These are phyloP conservation scores for Yponomeuta plumbellus DNA, from an alignment of 2,888 invertebrate species.

Conservation along the genomic window DNA sequence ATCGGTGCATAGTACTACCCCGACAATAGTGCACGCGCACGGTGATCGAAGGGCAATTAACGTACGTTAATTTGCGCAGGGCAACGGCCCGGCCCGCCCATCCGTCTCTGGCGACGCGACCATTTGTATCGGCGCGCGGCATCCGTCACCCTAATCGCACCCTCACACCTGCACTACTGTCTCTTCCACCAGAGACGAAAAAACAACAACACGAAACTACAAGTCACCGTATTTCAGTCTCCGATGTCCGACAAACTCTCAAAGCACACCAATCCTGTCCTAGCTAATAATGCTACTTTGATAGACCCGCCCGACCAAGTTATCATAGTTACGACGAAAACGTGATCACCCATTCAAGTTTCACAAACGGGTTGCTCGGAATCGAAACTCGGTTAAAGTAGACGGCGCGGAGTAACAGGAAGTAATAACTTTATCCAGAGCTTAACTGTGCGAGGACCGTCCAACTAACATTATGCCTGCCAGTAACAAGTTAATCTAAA, in stretches of 20 bases:
- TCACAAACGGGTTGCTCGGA: slow-evolving; percentile 62
- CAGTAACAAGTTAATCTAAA: slow-evolving; percentile 76
- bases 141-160: slow-evolving; percentile 65
- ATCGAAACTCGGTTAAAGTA: slow-evolving; percentile 69
- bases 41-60: slow-evolving; percentile 55
- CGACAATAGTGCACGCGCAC: slow-evolving; percentile 5
- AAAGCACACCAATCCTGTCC: slow-evolving; percentile 31
- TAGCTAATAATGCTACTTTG: slow-evolving; percentile 52
- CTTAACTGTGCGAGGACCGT: slow-evolving; percentile 65
- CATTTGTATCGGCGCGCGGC: slow-evolving; percentile 56
- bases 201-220: not conserved
- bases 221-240: not conserved
- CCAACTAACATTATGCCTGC: slow-evolving; percentile 74
- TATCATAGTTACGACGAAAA: slow-evolving; percentile 60
- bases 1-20: not conserved
- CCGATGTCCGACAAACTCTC: slow-evolving; percentile 21
- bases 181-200: slow-evolving; percentile 14
- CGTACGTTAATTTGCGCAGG: slow-evolving; percentile 45
- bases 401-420: slow-evolving; percentile 66
- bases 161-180: slow-evolving; percentile 48
- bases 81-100: slow-evolving; percentile 37
- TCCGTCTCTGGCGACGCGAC: slow-evolving; percentile 56
- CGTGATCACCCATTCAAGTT: slow-evolving; percentile 71
- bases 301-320: slow-evolving; percentile 51
- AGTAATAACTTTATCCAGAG: slow-evolving; percentile 73